Evolutionary conservation across 2,113 vertebrate genomes (phyloP).

Genomic region (Pangasianodon hypophthalmus): DNA sequence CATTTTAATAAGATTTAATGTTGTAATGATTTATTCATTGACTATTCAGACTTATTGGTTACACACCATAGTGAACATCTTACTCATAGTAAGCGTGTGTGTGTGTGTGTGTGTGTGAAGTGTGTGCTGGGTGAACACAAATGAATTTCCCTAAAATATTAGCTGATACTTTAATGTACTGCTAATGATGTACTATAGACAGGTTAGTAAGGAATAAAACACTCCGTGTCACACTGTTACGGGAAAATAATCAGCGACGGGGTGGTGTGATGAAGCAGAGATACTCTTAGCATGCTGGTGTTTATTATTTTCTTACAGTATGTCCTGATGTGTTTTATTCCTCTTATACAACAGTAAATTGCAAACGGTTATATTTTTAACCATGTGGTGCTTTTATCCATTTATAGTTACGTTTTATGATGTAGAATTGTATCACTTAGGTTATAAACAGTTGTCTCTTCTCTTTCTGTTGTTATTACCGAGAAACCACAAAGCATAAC

Average conservation of each 20-base stretch:
- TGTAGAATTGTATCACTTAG: not conserved
- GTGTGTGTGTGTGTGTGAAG: not conserved
- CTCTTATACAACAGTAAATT: too few relatives aligned
- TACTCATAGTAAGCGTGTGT: not conserved
- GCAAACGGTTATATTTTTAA: not conserved
- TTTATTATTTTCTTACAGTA: not conserved
- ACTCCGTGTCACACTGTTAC: too few relatives aligned
- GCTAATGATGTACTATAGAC: too few relatives aligned
- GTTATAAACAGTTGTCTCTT: not conserved
- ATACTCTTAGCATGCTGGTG: not conserved
- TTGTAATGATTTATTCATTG: conserved; percentile 37
- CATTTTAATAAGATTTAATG: conserved; percentile 35
- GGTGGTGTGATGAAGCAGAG: too few relatives aligned
- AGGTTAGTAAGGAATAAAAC: too few relatives aligned
- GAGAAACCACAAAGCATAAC: not conserved
- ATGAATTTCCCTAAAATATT: not conserved
- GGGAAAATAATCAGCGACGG: not conserved
- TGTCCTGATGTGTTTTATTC: not conserved
- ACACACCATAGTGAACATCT: not conserved
- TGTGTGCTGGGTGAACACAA: not conserved
- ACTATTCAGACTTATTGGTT: not conserved
- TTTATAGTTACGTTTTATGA: not conserved
- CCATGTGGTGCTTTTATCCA: not conserved
- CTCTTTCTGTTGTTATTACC: not conserved
- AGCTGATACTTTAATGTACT: not conserved